Percentiles rank a stretch among this genome's conserved stretches.
These are phyloP conservation scores for Cotesia vestalis DNA, from an alignment of 1,140 invertebrate species.

Conservation along the genomic window DNA sequence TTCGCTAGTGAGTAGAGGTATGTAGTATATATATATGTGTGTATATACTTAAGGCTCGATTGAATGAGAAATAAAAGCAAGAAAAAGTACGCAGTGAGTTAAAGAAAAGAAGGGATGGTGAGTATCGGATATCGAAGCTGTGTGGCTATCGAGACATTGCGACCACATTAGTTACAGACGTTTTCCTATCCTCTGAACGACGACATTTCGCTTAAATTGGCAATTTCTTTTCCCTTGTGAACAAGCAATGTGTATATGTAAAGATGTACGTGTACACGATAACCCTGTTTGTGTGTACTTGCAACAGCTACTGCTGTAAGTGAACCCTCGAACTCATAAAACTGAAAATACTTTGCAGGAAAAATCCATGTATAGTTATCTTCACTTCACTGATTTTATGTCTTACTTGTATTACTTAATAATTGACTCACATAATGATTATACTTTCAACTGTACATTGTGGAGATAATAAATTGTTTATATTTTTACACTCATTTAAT, in stretches of 20 bases:
- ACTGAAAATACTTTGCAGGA: conserved; percentile 29
- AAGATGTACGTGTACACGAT: too few species aligned
- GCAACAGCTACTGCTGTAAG: too few species aligned
- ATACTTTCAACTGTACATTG: too few species aligned
- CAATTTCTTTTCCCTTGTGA: conserved; percentile 32
- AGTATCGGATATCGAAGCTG: conserved; percentile 29
- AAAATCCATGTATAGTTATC: neutral
- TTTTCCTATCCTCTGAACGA: conserved; percentile 21
- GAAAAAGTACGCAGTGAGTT: conserved; percentile 1
- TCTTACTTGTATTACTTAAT: too few species aligned
- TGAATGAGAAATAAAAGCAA: conserved; percentile 1
- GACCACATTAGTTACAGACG: conserved; percentile 39
- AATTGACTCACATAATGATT: too few species aligned
- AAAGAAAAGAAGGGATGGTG: neutral
- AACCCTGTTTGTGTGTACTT: too few species aligned
- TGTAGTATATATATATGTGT: too few species aligned
- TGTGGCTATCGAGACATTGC: conserved; percentile 17
- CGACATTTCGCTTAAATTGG: conserved; percentile 35
- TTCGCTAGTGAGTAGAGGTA: neutral
- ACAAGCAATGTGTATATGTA: neutral
- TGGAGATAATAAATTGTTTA: too few species aligned
- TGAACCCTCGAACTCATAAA: conserved; percentile 25
- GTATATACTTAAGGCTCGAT: neutral
- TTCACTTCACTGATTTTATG: too few species aligned
- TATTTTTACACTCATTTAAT: too few species aligned